phyloP scores from a whole-genome alignment of 1,140 invertebrate species.

The Nasonia longicornis region DNA sequence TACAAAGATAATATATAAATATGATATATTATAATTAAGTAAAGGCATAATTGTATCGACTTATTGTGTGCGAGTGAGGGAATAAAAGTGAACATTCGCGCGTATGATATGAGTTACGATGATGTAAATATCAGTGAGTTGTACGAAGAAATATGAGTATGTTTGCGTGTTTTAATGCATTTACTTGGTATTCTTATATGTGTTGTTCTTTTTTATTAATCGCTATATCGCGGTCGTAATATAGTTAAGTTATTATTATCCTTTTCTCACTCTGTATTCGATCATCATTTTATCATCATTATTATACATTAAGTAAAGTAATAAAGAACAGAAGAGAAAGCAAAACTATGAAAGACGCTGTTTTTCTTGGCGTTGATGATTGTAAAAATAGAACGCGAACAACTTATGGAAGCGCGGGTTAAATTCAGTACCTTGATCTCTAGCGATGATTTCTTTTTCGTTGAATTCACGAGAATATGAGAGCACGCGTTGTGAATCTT shows the following conservation, averaged over 20 bases:
- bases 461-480: constrained; percentile 14
- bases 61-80: constrained; percentile 38
- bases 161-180: constrained; percentile 41
- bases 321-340: neutral
- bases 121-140: constrained; percentile 48
- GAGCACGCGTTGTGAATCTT: constrained; percentile 4
- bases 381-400: neutral
- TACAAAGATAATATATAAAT: constrained; percentile 48
- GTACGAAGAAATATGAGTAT: constrained; percentile 33
- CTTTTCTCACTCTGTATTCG: constrained; percentile 15
- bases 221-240: neutral
- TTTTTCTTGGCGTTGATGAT: constrained; percentile 9
- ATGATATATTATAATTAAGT: constrained; percentile 53
- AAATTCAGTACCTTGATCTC: neutral
- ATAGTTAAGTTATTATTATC: constrained; percentile 5
- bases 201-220: constrained; percentile 24
- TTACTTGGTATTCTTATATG: constrained; percentile 31
- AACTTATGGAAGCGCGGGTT: neutral
- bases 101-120: constrained; percentile 11
- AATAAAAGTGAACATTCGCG: neutral
- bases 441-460: constrained; percentile 2
- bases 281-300: constrained; percentile 8
- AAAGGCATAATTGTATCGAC: constrained; percentile 57
- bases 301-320: constrained; percentile 5
- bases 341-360: neutral